phyloP scores from a whole-genome alignment of 2,113 vertebrate species.

The Neotoma lepida region DNA sequence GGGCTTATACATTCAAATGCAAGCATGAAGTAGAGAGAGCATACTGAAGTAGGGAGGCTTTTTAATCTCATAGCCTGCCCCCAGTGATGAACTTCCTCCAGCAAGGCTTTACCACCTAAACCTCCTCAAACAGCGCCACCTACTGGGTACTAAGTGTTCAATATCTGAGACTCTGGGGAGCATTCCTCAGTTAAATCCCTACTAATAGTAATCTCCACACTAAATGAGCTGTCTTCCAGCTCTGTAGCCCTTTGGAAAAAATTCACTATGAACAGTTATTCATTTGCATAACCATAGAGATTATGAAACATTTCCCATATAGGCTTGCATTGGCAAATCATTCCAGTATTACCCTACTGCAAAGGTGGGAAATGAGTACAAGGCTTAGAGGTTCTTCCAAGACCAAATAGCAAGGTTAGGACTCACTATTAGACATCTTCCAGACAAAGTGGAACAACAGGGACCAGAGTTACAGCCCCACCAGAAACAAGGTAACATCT shows the following conservation, averaged over 20 bases:
- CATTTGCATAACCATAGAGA: not conserved
- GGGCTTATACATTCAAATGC: not conserved
- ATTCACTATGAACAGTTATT: not conserved
- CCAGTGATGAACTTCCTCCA: not conserved
- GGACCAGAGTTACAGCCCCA: not conserved
- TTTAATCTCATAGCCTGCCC: not conserved
- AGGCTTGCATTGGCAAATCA: not conserved
- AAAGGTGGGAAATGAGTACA: not conserved
- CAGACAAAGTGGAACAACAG: not conserved
- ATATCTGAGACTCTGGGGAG: not conserved
- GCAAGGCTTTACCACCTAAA: not conserved
- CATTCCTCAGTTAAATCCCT: not conserved
- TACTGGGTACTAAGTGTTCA: not conserved
- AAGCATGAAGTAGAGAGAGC: not conserved
- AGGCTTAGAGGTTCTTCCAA: not conserved
- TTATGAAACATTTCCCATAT: not conserved
- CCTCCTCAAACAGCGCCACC: not conserved
- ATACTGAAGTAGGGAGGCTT: not conserved
- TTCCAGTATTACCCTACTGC: not conserved
- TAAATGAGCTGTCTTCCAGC: not conserved
- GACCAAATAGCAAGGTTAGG: not conserved
- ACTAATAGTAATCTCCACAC: not conserved
- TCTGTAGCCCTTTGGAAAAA: not conserved
- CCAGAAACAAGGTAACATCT: not conserved
- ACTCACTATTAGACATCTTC: not conserved